These are phyloP conservation scores for Limnephilus rhombicus DNA, from an alignment of 2,888 invertebrate genomes.

Conservation along the genomic window DNA sequence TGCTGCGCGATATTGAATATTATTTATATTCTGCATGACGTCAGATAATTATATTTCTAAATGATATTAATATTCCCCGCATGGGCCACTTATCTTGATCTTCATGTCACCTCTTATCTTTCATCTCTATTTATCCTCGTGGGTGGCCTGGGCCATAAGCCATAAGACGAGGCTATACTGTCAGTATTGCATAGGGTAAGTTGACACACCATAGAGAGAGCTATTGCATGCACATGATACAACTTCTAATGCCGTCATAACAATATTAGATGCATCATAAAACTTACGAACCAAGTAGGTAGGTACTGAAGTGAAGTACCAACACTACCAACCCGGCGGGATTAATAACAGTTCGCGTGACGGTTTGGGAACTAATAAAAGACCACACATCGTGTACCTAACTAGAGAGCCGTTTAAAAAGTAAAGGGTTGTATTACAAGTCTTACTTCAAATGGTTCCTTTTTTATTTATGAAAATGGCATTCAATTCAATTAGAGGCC, in stretches of 20 bases:
- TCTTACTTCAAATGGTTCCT: no score
- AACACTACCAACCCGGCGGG: background rate
- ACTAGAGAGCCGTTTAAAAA: no score
- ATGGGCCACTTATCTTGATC: background rate
- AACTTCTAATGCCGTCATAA: slow-evolving; percentile 1
- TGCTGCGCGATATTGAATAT: background rate
- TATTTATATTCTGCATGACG: background rate
- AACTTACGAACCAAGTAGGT: background rate
- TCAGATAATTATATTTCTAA: background rate
- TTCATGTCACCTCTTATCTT: background rate
- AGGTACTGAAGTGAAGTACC: background rate
- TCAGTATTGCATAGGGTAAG: background rate
- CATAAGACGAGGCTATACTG: background rate
- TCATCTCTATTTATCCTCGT: background rate
- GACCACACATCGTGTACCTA: background rate
- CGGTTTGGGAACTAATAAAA: background rate
- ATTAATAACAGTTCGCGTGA: background rate
- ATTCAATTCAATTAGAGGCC: no score
- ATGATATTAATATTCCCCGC: background rate
- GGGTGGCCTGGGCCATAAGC: background rate
- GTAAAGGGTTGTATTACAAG: no score
- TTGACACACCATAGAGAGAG: background rate
- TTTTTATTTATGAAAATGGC: no score
- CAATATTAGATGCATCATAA: slow-evolving; percentile 1
- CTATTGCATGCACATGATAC: background rate